These are phyloP conservation scores for Drosophila neutralis DNA, from an alignment of 2,888 invertebrate species.

Conservation along the genomic window DNA sequence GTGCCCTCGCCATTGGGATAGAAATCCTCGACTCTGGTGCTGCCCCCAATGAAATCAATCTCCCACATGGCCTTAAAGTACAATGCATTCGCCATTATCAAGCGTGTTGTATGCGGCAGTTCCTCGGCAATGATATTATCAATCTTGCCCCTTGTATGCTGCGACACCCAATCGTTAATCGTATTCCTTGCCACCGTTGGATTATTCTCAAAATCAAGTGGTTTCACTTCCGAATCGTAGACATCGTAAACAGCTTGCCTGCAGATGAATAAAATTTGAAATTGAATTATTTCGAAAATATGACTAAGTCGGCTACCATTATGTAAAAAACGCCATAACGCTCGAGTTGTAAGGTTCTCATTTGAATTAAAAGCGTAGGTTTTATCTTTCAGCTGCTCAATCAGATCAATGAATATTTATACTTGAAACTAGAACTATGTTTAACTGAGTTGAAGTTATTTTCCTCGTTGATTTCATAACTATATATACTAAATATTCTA, in stretches of 20 bases:
- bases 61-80: constrained; percentile 89
- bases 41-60: constrained; percentile 86
- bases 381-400: not conserved
- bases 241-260: constrained; percentile 84
- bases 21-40: constrained; percentile 85
- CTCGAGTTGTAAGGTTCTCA: not conserved
- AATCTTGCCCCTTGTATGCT: constrained; percentile 87
- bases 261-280: constrained; percentile 6
- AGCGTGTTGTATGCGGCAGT: constrained; percentile 86
- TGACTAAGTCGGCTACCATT: not conserved
- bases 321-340: not conserved
- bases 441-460: not conserved
- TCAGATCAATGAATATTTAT: constrained; percentile 1
- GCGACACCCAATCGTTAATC: constrained; percentile 87
- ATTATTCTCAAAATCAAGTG: constrained; percentile 85
- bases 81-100: constrained; percentile 88
- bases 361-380: not conserved
- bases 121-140: constrained; percentile 85
- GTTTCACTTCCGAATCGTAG: constrained; percentile 86
- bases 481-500: not conserved
- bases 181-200: constrained; percentile 83
- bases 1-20: constrained; percentile 85
- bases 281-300: not conserved
- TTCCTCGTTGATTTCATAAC: not conserved
- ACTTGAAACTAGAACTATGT: not conserved